Conservation (phyloP, 2,113 vertebrate species). For the Malurus melanocephalus region DNA sequence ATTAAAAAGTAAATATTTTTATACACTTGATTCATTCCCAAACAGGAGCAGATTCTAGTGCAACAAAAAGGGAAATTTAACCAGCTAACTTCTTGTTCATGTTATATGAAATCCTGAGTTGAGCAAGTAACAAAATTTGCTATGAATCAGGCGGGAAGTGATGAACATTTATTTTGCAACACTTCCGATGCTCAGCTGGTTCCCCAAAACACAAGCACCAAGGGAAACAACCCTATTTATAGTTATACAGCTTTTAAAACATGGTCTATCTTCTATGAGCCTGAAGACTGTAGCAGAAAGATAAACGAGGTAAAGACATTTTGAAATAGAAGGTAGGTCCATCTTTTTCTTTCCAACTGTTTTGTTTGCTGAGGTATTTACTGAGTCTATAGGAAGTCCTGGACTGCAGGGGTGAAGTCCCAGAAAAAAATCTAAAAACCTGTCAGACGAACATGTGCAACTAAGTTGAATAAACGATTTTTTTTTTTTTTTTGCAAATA, state of each 20-base stretch:
- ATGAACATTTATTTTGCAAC: constrained; percentile 20
- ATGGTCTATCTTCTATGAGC: not conserved
- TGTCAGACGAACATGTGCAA: not conserved
- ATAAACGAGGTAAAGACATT: not conserved
- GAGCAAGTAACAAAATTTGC: not conserved
- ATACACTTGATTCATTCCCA: not conserved
- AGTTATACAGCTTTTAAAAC: not conserved
- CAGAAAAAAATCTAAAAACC: not conserved
- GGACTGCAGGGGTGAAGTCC: not conserved
- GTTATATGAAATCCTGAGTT: not conserved
- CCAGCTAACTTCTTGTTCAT: not conserved
- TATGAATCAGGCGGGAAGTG: constrained; percentile 21
- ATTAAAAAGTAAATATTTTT: not conserved
- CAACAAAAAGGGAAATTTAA: not conserved
- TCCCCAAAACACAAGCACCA: not conserved
- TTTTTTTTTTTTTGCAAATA: not conserved
- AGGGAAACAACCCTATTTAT: not conserved
- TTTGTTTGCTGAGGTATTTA: not conserved
- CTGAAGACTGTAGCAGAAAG: not conserved
- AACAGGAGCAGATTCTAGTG: not conserved
- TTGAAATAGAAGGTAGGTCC: constrained; percentile 29
- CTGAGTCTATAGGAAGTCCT: not conserved
- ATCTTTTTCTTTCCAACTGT: not conserved
- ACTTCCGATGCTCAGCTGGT: constrained; percentile 5
- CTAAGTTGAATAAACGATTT: not conserved